Conservation (phyloP, 2,797 vertebrate species). For the Sarcophilus harrisii region DNA sequence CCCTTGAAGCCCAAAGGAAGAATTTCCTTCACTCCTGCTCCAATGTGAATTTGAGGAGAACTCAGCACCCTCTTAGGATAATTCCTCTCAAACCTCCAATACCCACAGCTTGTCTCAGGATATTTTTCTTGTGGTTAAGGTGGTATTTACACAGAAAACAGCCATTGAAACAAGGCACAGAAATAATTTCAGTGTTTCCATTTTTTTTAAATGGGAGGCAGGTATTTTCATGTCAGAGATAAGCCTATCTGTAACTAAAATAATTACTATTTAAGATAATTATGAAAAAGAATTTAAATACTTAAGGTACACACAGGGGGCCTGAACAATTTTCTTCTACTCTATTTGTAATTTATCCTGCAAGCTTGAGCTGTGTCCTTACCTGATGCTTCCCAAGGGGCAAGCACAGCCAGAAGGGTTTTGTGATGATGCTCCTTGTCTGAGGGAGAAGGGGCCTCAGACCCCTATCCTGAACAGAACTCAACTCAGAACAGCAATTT, state of each 20-base stretch:
- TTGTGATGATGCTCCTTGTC: background rate
- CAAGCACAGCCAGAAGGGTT: constrained; percentile 10
- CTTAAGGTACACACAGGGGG: constrained; percentile 80
- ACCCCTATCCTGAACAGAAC: background rate
- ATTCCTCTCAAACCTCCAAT: constrained; percentile 56
- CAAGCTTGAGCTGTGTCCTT: constrained; percentile 79
- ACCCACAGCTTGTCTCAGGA: constrained; percentile 64
- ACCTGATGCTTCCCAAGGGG: constrained; percentile 58
- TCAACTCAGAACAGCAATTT: background rate
- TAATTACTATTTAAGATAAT: constrained; percentile 89
- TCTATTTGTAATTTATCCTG: constrained; percentile 81
- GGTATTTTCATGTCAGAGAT: constrained; percentile 86
- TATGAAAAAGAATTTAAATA: constrained; percentile 88
- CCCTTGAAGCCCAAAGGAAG: background rate
- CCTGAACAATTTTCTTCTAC: constrained; percentile 79
- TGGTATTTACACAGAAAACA: constrained; percentile 79
- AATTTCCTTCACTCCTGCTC: background rate
- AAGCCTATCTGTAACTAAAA: constrained; percentile 83
- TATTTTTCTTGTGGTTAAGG: constrained; percentile 81
- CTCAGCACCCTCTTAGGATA: constrained; percentile 27
- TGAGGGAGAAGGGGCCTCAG: background rate
- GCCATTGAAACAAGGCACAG: constrained; percentile 77
- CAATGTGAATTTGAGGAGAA: background rate
- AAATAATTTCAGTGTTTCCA: constrained; percentile 81
- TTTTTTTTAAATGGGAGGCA: constrained; percentile 84